Evolutionary conservation across 2,113 vertebrate species (phyloP).

Genomic region (Perccottus glenii): DNA sequence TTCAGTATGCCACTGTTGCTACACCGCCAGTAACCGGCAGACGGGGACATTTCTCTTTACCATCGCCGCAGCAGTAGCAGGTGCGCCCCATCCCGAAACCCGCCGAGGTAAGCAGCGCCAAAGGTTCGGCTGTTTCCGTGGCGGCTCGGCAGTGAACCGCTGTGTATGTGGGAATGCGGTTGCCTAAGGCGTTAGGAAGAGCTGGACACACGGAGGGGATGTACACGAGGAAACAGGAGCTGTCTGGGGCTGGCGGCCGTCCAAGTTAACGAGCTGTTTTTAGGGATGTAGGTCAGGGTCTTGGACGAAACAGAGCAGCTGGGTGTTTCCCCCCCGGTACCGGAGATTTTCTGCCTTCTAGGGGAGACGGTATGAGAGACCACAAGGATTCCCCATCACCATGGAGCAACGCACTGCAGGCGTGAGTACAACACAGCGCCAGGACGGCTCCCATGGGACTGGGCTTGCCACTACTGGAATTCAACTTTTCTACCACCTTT

Average conservation of each 20-base stretch:
- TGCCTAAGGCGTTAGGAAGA: constrained; percentile 65
- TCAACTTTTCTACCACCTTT: constrained; percentile 63
- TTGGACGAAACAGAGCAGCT: constrained; percentile 21
- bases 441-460: constrained; percentile 36
- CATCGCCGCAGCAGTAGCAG: constrained; percentile 42
- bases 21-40: constrained; percentile 40
- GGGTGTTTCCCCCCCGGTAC: constrained; percentile 1
- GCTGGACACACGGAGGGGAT: constrained; percentile 64
- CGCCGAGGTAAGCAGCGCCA: constrained; percentile 40
- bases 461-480: constrained; percentile 41
- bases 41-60: constrained; percentile 2
- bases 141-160: constrained; percentile 49
- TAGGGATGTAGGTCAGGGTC: constrained; percentile 39
- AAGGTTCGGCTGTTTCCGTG: constrained; percentile 66
- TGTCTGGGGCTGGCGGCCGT: constrained; percentile 36
- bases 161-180: constrained; percentile 73
- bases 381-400: constrained; percentile 61
- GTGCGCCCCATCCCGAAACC: constrained; percentile 42
- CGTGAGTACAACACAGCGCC: constrained; percentile 68
- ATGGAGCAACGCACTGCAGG: constrained; percentile 75
- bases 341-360: constrained; percentile 37
- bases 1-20: neutral
- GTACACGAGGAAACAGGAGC: constrained; percentile 35
- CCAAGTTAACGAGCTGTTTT: constrained; percentile 47
- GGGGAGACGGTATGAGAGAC: constrained; percentile 38